Evolutionary conservation across 2,888 invertebrate genomes (phyloP).

Genomic region (Heliconius erato): DNA sequence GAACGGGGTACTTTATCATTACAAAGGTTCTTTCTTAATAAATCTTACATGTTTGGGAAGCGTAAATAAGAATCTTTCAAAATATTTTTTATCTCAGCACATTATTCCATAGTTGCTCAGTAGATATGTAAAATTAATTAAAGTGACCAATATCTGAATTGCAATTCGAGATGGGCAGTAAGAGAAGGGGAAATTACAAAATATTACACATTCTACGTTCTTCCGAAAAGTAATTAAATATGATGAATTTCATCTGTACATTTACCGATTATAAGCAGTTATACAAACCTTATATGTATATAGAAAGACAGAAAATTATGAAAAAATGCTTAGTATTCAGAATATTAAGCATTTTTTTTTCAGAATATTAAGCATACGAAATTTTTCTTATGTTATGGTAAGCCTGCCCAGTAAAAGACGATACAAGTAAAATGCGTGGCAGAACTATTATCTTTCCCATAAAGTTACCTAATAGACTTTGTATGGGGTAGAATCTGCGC

Average conservation of each 20-base stretch:
- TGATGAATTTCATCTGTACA: neutral
- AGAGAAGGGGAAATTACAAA: no score
- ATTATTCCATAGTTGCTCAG: no score
- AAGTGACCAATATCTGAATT: neutral
- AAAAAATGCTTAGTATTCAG: neutral
- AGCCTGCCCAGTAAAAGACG: conserved; percentile 45
- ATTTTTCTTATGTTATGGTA: neutral
- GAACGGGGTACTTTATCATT: neutral
- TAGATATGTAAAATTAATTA: no score
- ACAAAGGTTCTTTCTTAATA: neutral
- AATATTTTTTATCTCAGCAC: no score
- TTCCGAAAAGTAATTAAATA: no score
- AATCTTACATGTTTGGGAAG: neutral
- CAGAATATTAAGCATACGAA: no score
- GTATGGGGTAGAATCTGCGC: conserved; percentile 70
- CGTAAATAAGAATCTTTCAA: no score
- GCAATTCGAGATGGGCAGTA: no score
- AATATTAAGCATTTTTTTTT: no score
- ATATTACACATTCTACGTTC: no score
- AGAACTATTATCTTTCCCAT: conserved; percentile 78
- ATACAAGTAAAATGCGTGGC: conserved; percentile 83
- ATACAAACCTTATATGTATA: neutral
- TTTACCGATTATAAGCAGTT: neutral
- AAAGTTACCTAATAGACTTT: conserved; percentile 78
- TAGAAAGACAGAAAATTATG: neutral